Percentiles rank a stretch among this genome's conserved stretches.
Conservation (phyloP, 2,797 vertebrate species). For the Urosaurus nigricauda region DNA sequence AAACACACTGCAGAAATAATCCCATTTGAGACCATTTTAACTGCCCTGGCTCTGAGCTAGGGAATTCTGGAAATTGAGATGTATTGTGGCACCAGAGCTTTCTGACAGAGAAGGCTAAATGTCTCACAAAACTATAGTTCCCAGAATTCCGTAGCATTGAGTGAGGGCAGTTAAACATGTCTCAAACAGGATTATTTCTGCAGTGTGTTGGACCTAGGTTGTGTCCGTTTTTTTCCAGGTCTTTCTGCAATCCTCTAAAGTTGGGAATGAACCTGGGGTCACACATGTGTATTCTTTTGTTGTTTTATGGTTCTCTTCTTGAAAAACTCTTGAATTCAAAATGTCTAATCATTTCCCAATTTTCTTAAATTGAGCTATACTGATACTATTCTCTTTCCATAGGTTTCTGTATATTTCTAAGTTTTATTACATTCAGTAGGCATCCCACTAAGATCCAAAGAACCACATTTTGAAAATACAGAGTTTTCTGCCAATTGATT, state of each 20-base stretch:
- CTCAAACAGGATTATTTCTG: too few relatives aligned
- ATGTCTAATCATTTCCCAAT: not conserved
- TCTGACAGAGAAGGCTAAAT: too few relatives aligned
- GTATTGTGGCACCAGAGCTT: too few relatives aligned
- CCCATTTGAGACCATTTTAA: not conserved
- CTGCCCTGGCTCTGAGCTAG: too few relatives aligned
- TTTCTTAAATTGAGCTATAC: not conserved
- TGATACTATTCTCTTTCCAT: not conserved
- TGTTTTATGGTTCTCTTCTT: too few relatives aligned
- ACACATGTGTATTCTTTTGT: not conserved
- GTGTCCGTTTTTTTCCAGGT: not conserved
- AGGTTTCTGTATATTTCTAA: not conserved
- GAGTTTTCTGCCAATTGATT: not conserved
- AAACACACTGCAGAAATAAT: not conserved
- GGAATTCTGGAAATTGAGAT: too few relatives aligned
- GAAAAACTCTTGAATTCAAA: not conserved
- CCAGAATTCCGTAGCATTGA: too few relatives aligned
- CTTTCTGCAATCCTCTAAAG: not conserved
- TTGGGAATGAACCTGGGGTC: not conserved
- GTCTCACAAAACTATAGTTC: too few relatives aligned
- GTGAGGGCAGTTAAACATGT: too few relatives aligned
- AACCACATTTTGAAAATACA: slow-evolving; percentile 52
- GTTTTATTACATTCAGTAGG: not conserved
- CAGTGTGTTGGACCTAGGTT: not conserved
- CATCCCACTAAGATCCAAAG: slow-evolving; percentile 28